Conservation (phyloP, 2,113 vertebrate species). For the Sapayoa aenigma region DNA sequence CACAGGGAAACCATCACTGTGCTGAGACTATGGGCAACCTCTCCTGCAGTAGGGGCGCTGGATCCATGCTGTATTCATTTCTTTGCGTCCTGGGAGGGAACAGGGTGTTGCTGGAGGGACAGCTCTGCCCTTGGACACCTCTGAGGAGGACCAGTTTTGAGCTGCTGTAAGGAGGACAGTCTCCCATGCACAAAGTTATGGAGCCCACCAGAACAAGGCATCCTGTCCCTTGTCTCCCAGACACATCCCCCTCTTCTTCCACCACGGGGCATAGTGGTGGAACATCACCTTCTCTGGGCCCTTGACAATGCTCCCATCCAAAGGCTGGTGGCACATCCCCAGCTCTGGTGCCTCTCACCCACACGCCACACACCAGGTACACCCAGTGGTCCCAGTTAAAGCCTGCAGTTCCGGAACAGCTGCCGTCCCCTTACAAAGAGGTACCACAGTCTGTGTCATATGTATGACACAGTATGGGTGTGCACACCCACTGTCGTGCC, state of each 20-base stretch:
- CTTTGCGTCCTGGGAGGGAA: not conserved
- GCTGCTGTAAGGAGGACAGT: not conserved
- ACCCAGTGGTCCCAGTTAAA: not conserved
- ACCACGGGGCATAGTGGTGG: rapidly evolving
- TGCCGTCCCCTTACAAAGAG: not conserved
- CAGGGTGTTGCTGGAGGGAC: not conserved
- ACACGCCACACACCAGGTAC: rapidly evolving
- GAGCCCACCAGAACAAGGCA: not conserved
- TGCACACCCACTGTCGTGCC: rapidly evolving
- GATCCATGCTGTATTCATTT: not conserved
- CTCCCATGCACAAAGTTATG: not conserved
- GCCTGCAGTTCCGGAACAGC: not conserved
- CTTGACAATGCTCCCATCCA: not conserved
- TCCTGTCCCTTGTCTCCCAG: not conserved
- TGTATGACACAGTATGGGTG: rapidly evolving
- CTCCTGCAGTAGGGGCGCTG: not conserved
- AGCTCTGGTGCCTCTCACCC: rapidly evolving
- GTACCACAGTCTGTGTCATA: not conserved
- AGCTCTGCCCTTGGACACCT: not conserved
- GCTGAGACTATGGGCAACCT: rapidly evolving
- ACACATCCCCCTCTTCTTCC: not conserved
- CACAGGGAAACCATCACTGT: not conserved
- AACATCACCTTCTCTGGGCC: not conserved
- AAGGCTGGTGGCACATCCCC: not conserved
- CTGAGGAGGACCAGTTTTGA: not conserved